phyloP scores from a whole-genome alignment of 2,113 vertebrate species.

The Psammodynastes pulverulentus region DNA sequence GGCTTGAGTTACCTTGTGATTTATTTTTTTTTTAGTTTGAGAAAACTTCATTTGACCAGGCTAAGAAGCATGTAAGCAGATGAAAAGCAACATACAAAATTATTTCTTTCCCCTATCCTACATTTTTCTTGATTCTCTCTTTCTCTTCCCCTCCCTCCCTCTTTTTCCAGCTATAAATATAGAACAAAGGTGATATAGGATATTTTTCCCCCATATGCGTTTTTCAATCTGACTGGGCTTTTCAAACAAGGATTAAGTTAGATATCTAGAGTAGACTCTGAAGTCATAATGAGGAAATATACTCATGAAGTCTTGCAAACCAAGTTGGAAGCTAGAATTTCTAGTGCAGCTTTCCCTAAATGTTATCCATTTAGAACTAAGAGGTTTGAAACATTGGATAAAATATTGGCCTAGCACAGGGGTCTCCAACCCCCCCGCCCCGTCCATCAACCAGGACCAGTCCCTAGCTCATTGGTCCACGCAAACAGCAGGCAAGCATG shows the following conservation, averaged over 20 bases:
- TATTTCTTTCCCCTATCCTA: background rate
- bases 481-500: too few species aligned
- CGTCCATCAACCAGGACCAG: too few species aligned
- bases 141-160: background rate
- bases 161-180: background rate
- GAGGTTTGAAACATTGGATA: background rate
- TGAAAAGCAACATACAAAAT: background rate
- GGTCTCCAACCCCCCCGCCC: too few species aligned
- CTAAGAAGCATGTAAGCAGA: background rate
- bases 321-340: background rate
- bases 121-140: background rate
- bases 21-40: constrained; percentile 34
- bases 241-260: constrained; percentile 22
- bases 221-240: constrained; percentile 40
- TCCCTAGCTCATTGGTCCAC: too few species aligned
- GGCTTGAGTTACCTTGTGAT: constrained; percentile 7
- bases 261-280: background rate
- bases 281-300: background rate
- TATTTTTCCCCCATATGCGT: too few species aligned
- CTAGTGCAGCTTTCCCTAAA: background rate
- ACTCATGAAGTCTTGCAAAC: background rate
- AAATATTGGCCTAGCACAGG: background rate
- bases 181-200: background rate
- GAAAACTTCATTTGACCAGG: constrained; percentile 47
- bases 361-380: background rate